A percentile compares a stretch with the other conserved stretches of the same genome.
phyloP scores from a whole-genome alignment of 2,113 vertebrate genomes.

The Nannospalax galili region DNA sequence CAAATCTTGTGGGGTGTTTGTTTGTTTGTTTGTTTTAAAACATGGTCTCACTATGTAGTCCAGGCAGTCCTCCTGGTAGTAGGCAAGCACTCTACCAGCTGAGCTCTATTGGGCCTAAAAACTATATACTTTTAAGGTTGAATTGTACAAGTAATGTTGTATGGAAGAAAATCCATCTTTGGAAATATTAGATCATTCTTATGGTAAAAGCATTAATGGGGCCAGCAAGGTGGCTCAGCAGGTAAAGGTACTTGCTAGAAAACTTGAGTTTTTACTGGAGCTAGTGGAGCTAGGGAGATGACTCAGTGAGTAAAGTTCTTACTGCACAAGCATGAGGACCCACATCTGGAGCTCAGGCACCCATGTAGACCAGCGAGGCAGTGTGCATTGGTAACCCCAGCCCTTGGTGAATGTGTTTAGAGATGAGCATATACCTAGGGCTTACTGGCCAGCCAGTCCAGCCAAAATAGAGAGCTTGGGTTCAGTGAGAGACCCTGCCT shows the following conservation, averaged over 20 bases:
- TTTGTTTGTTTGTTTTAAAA: background rate
- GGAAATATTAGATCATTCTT: conserved; percentile 73
- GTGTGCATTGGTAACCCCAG: too few species aligned
- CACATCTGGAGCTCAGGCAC: too few species aligned
- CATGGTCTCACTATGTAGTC: too few species aligned
- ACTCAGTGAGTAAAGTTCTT: too few species aligned
- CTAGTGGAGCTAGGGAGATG: background rate
- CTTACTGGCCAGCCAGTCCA: background rate
- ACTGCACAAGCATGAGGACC: too few species aligned
- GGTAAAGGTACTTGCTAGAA: background rate
- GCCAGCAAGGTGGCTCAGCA: background rate
- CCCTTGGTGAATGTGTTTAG: too few species aligned
- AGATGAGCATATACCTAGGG: background rate
- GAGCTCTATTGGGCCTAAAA: conserved; percentile 36
- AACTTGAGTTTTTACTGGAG: too few species aligned
- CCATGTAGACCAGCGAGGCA: too few species aligned
- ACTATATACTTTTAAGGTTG: conserved; percentile 57
- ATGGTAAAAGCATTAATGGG: conserved; percentile 77
- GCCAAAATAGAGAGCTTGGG: background rate
- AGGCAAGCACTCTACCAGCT: background rate
- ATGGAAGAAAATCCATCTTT: conserved; percentile 5
- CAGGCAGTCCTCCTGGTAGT: too few species aligned
- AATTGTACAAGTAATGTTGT: too few species aligned
- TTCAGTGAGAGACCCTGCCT: background rate
- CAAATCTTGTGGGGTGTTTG: background rate